Evolutionary conservation across 2,113 vertebrate species (phyloP), one percentile per base, ranked within the genome.

Genomic region (Saguinus midas): DNA sequence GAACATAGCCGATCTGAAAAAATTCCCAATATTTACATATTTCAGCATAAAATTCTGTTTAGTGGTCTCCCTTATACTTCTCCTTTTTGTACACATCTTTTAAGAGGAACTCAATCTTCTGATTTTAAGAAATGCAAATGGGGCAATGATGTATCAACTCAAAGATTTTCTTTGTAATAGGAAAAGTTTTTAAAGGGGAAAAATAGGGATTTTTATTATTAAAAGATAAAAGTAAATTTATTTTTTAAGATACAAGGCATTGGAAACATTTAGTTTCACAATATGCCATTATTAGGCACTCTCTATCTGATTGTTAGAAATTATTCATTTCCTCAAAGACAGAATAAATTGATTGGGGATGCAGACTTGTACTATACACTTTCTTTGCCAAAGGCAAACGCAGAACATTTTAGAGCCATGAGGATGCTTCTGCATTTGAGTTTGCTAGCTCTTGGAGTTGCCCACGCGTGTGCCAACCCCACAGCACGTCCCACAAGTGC

Each of bases 281-380:
- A 93, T 61, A 14, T 88, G 25, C 78, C 95, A 93, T 87, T 73
- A 12, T 97, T 83, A 68, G 13, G 27, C 1, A 3, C 35, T n/a
- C 93, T 97, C 96, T 70, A 97, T 96, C 94, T 98, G 98, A 98
- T 97, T 93, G 97, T 82, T 92, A 92, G 75, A 70, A 96, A 97
- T 95, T 90, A 97, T 97, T 98, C 97, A 88, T 98, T 98, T 98
- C 98, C 98, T 96, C 95, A 87, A 82, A 91, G 90, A 92, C 68
- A 97, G 93, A 94, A 98, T 98, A 98, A 98, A 98, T 98, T 97
- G 91, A 21, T 52, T 81, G 96, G 37, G 91, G 55, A 82, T 78
- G 1, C 79, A 79, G 35, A 35, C 94, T 97, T 93, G 89, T 32
- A 37, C 83, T 87, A 48, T 29, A 45, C 75, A 88, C 88, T 96